A percentile compares a stretch with the other conserved stretches of the same genome.
Conservation (phyloP, 2,797 vertebrate species). For the Tragopan temminckii region DNA sequence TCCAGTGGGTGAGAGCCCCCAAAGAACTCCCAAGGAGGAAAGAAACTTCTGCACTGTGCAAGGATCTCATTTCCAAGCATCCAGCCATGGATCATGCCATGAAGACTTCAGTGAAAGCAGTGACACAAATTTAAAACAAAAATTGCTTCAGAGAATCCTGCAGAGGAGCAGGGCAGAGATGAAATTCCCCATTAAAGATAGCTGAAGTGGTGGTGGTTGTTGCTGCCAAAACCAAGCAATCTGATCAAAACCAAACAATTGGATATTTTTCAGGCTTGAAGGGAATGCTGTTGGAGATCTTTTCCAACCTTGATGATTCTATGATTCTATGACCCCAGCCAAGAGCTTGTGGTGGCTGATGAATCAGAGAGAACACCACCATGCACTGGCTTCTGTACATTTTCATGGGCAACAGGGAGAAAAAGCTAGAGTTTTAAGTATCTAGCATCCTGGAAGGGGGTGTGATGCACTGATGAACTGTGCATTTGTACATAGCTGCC, state of each 20-base stretch:
- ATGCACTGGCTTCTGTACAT: not conserved
- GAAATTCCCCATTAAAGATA: not conserved
- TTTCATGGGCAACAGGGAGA: not conserved
- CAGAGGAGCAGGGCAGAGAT: not conserved
- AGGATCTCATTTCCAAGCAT: not conserved
- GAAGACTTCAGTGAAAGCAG: not conserved
- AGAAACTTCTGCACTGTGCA: not conserved
- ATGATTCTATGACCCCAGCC: not conserved
- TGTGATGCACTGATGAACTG: not conserved
- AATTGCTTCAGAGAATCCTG: not conserved
- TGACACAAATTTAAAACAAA: not conserved
- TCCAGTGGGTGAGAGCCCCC: not conserved
- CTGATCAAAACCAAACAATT: not conserved
- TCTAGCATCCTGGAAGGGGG: not conserved
- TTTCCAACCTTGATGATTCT: too few relatives aligned
- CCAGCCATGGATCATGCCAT: not conserved
- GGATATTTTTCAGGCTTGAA: not conserved
- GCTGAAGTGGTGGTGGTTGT: not conserved
- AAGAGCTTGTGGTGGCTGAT: not conserved
- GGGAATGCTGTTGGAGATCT: not conserved
- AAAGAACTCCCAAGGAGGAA: not conserved
- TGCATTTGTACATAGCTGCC: not conserved
- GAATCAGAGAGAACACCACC: not conserved
- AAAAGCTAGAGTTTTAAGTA: not conserved
- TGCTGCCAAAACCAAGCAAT: not conserved